These are phyloP conservation scores for Spisula subtruncata DNA, from an alignment of 2,888 invertebrate species.

Conservation along the genomic window DNA sequence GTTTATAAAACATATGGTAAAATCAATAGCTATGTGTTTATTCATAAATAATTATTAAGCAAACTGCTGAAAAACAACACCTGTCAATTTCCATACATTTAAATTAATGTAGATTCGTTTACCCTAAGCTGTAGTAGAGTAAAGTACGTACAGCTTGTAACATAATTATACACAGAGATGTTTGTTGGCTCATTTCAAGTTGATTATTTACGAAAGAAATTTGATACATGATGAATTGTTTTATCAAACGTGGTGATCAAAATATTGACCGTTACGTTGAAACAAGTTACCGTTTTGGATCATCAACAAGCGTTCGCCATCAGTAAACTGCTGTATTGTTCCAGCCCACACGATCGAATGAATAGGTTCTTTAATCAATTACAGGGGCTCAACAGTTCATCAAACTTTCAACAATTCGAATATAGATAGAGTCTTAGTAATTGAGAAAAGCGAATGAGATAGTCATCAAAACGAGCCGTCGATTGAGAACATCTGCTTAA, in stretches of 20 bases:
- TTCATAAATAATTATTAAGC: no score
- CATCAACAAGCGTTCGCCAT: background rate
- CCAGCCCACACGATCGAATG: background rate
- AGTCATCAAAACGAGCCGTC: conserved; percentile 23
- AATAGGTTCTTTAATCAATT: conserved; percentile 26
- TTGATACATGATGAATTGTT: background rate
- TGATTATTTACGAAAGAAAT: no score
- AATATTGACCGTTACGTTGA: background rate
- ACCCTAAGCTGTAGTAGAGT: no score
- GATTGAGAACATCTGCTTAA: conserved; percentile 48
- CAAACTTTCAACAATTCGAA: conserved; percentile 1
- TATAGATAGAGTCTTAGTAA: conserved; percentile 36
- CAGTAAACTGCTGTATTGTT: background rate
- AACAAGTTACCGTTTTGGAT: background rate
- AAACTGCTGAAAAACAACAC: no score
- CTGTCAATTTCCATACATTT: no score
- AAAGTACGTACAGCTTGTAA: no score
- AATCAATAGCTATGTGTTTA: no score
- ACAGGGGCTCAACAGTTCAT: conserved; percentile 35
- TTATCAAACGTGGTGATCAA: background rate
- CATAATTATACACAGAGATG: no score
- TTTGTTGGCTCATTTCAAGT: no score
- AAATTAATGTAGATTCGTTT: no score
- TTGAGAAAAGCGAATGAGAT: conserved; percentile 32
- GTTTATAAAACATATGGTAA: no score